These are phyloP conservation scores for Pyrocephalus nanus DNA, from an alignment of 2,797 vertebrate genomes.

Conservation along the genomic window DNA sequence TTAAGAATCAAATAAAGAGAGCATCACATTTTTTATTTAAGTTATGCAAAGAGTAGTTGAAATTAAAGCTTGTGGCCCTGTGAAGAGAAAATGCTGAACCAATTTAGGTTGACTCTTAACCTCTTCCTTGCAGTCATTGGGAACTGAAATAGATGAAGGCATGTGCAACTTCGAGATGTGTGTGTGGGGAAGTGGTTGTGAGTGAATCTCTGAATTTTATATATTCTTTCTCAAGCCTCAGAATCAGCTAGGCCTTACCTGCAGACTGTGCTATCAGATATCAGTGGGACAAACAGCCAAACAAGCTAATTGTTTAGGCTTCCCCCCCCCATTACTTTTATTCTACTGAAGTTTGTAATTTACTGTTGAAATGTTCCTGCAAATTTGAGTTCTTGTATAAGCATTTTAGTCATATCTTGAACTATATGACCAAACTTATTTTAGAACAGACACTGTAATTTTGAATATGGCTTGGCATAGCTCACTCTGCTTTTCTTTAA, in stretches of 20 bases:
- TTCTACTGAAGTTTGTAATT: background rate
- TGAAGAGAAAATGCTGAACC: background rate
- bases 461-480: background rate
- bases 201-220: background rate
- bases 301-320: background rate
- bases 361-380: background rate
- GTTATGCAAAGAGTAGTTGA: background rate
- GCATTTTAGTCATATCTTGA: background rate
- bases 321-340: background rate
- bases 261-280: background rate
- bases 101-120: background rate
- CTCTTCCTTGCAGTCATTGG: background rate
- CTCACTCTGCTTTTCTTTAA: background rate
- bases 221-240: background rate
- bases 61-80: background rate
- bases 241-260: background rate
- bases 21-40: background rate
- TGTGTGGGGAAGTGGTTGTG: background rate
- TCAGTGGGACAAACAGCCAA: background rate
- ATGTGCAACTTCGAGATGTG: background rate
- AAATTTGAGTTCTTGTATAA: background rate
- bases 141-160: background rate
- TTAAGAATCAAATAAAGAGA: conserved; percentile 27
- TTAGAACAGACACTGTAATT: background rate
- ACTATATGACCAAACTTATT: background rate